phyloP scores from a whole-genome alignment of 2,888 invertebrate species.

The Athalia cordata region DNA sequence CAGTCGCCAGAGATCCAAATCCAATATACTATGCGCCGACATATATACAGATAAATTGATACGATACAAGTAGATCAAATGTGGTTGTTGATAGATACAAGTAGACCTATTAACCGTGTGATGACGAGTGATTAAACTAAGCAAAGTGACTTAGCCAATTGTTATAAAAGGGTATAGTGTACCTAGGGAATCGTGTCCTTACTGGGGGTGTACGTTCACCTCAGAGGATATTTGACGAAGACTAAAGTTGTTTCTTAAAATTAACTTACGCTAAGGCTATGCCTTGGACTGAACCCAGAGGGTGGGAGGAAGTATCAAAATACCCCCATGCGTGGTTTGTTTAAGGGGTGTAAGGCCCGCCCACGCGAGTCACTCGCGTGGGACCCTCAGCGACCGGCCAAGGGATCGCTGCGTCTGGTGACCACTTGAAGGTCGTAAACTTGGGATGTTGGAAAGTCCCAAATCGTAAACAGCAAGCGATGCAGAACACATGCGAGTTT shows the following conservation, averaged over 20 bases:
- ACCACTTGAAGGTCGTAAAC: not conserved
- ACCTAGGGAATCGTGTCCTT: not conserved
- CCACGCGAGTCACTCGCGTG: not conserved
- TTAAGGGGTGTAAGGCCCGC: not conserved
- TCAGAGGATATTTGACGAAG: not conserved
- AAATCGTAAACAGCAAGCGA: not conserved
- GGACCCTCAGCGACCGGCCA: not conserved
- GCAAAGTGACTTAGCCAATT: not conserved
- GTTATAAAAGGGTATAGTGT: not conserved
- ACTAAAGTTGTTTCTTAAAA: not conserved
- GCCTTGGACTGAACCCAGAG: slow-evolving; percentile 8
- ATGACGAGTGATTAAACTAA: not conserved
- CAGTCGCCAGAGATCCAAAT: too few species aligned
- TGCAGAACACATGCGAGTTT: not conserved
- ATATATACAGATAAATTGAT: not conserved
- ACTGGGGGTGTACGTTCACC: not conserved
- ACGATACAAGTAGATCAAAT: not conserved
- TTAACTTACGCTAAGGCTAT: slow-evolving; percentile 1
- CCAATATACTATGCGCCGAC: too few species aligned
- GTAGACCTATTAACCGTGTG: not conserved
- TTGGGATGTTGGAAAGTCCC: not conserved
- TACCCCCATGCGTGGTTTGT: not conserved
- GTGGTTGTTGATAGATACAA: not conserved
- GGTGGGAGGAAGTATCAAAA: slow-evolving; percentile 4
- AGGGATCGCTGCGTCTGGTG: slow-evolving; percentile 7